phyloP scores from a whole-genome alignment of 2,888 invertebrate species.

The Empis livida region DNA sequence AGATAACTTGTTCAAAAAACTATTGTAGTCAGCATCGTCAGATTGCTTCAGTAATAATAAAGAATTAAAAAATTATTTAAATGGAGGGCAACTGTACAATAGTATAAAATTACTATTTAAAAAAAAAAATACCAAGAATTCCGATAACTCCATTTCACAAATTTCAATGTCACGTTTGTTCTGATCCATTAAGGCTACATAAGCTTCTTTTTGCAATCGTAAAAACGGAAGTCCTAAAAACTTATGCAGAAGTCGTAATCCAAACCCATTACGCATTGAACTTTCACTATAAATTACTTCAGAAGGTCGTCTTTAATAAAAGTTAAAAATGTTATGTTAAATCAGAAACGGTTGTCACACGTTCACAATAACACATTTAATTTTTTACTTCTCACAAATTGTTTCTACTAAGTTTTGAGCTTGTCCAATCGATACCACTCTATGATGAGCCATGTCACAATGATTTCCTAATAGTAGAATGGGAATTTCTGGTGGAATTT shows the following conservation, averaged over 20 bases:
- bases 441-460: slow-evolving; percentile 93
- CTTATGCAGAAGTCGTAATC: slow-evolving; percentile 80
- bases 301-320: slow-evolving; percentile 37
- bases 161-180: slow-evolving; percentile 71
- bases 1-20: slow-evolving; percentile 60
- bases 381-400: not conserved
- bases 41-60: slow-evolving; percentile 36
- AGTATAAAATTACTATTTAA: too few species aligned
- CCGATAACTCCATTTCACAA: slow-evolving; percentile 59
- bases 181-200: slow-evolving; percentile 69
- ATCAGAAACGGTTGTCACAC: too few species aligned
- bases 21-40: slow-evolving; percentile 61
- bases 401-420: slow-evolving; percentile 57
- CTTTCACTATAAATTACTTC: slow-evolving; percentile 79
- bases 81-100: too few species aligned
- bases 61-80: too few species aligned
- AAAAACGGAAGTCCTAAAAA: slow-evolving; percentile 92
- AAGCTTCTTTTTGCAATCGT: slow-evolving; percentile 72
- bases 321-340: not conserved
- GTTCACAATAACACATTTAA: too few species aligned
- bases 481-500: slow-evolving; percentile 66
- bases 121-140: slow-evolving; percentile 44
- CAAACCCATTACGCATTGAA: slow-evolving; percentile 93
- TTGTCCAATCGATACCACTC: slow-evolving; percentile 64
- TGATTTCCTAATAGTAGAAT: slow-evolving; percentile 87